Evolutionary conservation across 1,140 invertebrate species (phyloP).

Genomic region (Heliothis virescens): DNA sequence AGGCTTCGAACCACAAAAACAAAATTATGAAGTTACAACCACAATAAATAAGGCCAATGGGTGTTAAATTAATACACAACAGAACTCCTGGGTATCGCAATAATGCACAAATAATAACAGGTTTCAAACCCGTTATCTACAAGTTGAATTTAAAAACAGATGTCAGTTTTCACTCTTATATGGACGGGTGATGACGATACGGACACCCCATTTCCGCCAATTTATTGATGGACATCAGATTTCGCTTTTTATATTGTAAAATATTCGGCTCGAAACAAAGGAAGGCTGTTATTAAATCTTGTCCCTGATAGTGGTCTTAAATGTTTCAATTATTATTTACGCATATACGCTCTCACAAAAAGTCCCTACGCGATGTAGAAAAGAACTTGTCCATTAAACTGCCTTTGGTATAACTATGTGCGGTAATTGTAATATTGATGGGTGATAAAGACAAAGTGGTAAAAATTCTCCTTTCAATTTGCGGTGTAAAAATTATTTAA

Average conservation of each 20-base stretch:
- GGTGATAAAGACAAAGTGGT: too few species aligned
- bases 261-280: neutral
- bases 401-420: too few species aligned
- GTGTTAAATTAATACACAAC: conserved; percentile 10
- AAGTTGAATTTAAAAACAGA: conserved; percentile 36
- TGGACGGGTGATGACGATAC: conserved; percentile 24
- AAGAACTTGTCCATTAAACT: neutral
- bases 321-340: neutral
- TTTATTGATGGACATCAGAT: conserved; percentile 25
- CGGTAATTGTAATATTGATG: too few species aligned
- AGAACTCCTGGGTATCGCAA: conserved; percentile 19
- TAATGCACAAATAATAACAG: conserved; percentile 44
- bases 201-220: conserved; percentile 23
- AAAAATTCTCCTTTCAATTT: too few species aligned
- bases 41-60: neutral
- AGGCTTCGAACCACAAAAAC: neutral
- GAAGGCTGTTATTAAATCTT: conserved; percentile 1
- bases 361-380: too few species aligned
- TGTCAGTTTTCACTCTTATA: conserved; percentile 10
- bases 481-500: too few species aligned
- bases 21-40: neutral
- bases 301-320: neutral
- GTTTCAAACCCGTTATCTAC: conserved; percentile 18
- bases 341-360: too few species aligned
- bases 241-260: neutral